Percentiles rank a stretch among this genome's conserved stretches.
phyloP scores from a whole-genome alignment of 2,888 invertebrate genomes.

The Euphydryas editha region DNA sequence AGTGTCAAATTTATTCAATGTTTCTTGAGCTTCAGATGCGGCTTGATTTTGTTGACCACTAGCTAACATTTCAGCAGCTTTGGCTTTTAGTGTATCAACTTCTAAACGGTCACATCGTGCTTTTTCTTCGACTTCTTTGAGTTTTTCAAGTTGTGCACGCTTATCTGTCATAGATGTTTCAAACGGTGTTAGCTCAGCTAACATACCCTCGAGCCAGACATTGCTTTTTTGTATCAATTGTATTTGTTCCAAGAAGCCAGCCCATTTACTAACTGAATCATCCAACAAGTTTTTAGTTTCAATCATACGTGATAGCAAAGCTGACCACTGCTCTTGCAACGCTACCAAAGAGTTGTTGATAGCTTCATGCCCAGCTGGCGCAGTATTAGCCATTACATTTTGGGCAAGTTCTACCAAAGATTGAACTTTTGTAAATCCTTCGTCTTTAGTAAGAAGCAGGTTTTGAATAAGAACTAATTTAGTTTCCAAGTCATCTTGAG shows the following conservation, averaged over 20 bases:
- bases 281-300: conserved; percentile 95
- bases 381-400: conserved; percentile 94
- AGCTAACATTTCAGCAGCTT: conserved; percentile 92
- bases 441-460: conserved; percentile 94
- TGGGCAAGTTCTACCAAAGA: conserved; percentile 95
- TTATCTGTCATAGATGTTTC: conserved; percentile 94
- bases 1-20: conserved; percentile 92
- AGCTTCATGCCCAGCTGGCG: conserved; percentile 92
- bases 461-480: conserved; percentile 94
- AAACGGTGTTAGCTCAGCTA: conserved; percentile 88
- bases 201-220: conserved; percentile 88
- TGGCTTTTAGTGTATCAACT: conserved; percentile 92
- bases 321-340: conserved; percentile 96
- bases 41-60: conserved; percentile 93
- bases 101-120: conserved; percentile 95
- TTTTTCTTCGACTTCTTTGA: conserved; percentile 94
- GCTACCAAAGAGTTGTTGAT: conserved; percentile 92
- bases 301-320: conserved; percentile 92
- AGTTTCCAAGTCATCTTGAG: conserved; percentile 93
- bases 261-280: conserved; percentile 95
- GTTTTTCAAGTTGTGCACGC: conserved; percentile 91
- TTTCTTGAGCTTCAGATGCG: conserved; percentile 92
- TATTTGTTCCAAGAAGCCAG: conserved; percentile 94
- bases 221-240: conserved; percentile 93
- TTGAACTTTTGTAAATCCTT: conserved; percentile 95